Conservation (phyloP, 2,888 invertebrate species). For the Rhodophaea formosa region DNA sequence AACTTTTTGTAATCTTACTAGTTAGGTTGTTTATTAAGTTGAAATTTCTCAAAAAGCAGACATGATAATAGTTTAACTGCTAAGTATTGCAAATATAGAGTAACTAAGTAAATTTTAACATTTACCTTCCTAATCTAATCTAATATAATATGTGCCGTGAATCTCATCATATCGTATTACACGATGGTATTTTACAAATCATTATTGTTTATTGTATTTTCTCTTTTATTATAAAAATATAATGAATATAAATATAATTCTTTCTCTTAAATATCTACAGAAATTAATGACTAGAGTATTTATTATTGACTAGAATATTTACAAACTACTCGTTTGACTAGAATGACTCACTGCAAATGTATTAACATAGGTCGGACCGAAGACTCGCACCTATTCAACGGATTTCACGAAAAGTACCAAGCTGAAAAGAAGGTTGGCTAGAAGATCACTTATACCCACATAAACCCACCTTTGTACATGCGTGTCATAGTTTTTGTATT, state of each 20-base stretch:
- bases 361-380: neutral
- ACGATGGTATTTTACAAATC: neutral
- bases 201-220: conserved; percentile 28
- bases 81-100: too few species aligned
- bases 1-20: too few species aligned
- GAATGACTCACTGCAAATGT: conserved; percentile 35
- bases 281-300: neutral
- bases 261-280: conserved; percentile 18
- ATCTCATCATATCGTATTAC: neutral
- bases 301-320: conserved; percentile 35
- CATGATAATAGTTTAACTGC: too few species aligned
- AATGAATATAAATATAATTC: conserved; percentile 25
- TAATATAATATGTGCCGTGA: neutral
- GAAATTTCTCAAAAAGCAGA: too few species aligned
- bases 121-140: neutral
- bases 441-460: too few species aligned
- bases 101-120: too few species aligned
- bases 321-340: conserved; percentile 52
- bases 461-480: too few species aligned
- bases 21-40: too few species aligned
- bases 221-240: conserved; percentile 43
- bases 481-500: too few species aligned
- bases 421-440: too few species aligned
- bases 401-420: too few species aligned
- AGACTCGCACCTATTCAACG: too few species aligned